Evolutionary conservation across 1,140 invertebrate species (phyloP), one percentile per base, ranked within the genome.

Genomic region (Pissodes strobi): DNA sequence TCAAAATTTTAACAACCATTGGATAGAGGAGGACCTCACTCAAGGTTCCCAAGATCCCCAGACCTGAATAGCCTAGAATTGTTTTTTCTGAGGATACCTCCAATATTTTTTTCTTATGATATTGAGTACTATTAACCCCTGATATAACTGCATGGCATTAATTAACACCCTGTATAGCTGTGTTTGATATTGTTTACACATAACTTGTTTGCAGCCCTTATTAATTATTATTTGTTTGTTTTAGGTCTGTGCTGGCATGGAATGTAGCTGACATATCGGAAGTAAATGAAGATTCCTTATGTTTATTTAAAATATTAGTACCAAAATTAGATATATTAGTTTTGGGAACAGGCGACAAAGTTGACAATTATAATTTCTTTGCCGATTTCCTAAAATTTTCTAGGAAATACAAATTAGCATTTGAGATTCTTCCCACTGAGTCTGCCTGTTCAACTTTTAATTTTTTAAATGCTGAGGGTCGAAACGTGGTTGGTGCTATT

Each of bases 311-410:
- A 27, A 67, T 90, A 6, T 67, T 97, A 5, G 88, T 92, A 68
- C 95, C 95, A 2, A 92, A 90, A 79, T 79, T 93, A 51, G 94
- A 96, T 80, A 79, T 96, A 8, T 68, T 96, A 18, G 82, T 97
- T 2, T 73, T 95, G 64, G 92, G 92, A 12, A 81, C 89, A 41
- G 90, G 91, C 5, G 84, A 89, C 66, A 74, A 78, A 52, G 76
- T 67, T 49, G 74, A 69, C 18, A 77, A 75, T 49, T 71, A 64
- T 18, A 64, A 30, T 55, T 78, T 77, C 12, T 83, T 67, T 39
- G 69, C 67, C 46, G 74, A 79, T 22, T 72, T 91, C 0, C 74
- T 81, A 18, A 71, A 79, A 12, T 81, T 85, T 56, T 78, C 88
- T 30, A 77, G 76, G 30, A 82, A 84, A 18, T 73, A 84, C 22